phyloP scores from a whole-genome alignment of 1,140 invertebrate genomes.

The Dryas iulia region DNA sequence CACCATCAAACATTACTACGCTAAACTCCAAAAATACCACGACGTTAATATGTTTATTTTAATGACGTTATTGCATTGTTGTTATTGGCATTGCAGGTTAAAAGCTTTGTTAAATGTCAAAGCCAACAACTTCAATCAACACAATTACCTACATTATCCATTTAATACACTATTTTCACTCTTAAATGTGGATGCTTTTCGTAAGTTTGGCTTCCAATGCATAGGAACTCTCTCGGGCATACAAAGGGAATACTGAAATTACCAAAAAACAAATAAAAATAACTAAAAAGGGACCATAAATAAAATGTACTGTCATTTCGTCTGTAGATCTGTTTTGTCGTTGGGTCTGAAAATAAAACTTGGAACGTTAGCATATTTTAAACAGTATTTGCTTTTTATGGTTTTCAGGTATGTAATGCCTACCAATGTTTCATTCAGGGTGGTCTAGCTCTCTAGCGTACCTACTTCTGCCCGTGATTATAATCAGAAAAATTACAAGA shows the following conservation, averaged over 20 bases:
- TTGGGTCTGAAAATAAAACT: slow-evolving; percentile 4
- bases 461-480: slow-evolving; percentile 32
- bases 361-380: not conserved
- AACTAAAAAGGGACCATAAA: slow-evolving; percentile 61
- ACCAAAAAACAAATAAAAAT: slow-evolving; percentile 76
- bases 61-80: slow-evolving; percentile 37
- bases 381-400: not conserved
- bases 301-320: slow-evolving; percentile 29
- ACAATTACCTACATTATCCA: slow-evolving; percentile 77
- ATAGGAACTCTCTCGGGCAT: slow-evolving; percentile 80
- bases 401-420: not conserved
- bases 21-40: slow-evolving; percentile 59
- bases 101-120: slow-evolving; percentile 57
- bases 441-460: slow-evolving; percentile 41
- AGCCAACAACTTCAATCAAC: slow-evolving; percentile 49
- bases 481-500: slow-evolving; percentile 29
- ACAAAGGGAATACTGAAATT: slow-evolving; percentile 80
- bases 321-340: slow-evolving; percentile 24
- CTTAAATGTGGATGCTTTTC: slow-evolving; percentile 77
- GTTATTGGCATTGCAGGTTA: slow-evolving; percentile 14
- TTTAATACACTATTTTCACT: slow-evolving; percentile 79
- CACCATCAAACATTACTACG: slow-evolving; percentile 76
- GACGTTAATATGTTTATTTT: slow-evolving; percentile 33
- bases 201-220: slow-evolving; percentile 79
- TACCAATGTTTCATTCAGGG: not conserved